Base-by-base conservation (phyloP, 1,140 invertebrate genomes). In the Philotrypesis tridentata region DNA sequence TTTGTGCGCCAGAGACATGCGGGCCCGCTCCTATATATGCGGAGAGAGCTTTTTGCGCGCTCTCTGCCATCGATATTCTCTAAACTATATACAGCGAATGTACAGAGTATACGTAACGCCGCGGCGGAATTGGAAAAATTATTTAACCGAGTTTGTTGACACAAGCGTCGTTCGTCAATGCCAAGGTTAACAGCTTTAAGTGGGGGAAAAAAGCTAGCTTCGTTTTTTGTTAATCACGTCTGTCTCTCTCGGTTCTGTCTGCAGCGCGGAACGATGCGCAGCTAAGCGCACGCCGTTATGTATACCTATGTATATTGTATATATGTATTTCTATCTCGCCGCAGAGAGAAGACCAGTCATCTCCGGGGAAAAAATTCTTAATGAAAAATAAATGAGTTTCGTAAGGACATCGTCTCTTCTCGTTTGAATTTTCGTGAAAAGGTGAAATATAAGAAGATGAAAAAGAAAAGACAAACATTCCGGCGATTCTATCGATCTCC, bases 301-400 rank as follows among this genome's bases (percentile, higher is more conserved):
- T n/a, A n/a, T n/a, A n/a, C n/a, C n/a, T n/a, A n/a, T n/a, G n/a
- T n/a, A n/a, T n/a, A n/a, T n/a, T n/a, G n/a, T n/a, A n/a, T n/a
- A n/a, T n/a, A n/a, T n/a, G n/a, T n/a, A n/a, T n/a, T n/a, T 71
- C 71, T 79, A 37, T 33, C 48, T 43, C 33, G 14, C 11, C 12
- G 40, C 61, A 71, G n/a, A 23, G 9, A 2, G 14, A 0, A 43
- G n/a, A n/a, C n/a, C n/a, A n/a, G n/a, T n/a, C n/a, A n/a, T n/a
- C n/a, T n/a, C n/a, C n/a, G n/a, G n/a, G n/a, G 33, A 25, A 40
- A 76, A 65, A 65, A 43, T 1, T 29, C 9, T n/a, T n/a, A 12
- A 77, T 67, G 37, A 70, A 79, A 71, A 79, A 79, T 9, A 61
- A 60, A 71, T 25, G 77, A 71, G 77, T 33, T 79, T n/a, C 48